A percentile compares a stretch with the other conserved stretches of the same genome.
These are phyloP conservation scores for Ophraella communa DNA, from an alignment of 2,888 invertebrate genomes.

Conservation along the genomic window DNA sequence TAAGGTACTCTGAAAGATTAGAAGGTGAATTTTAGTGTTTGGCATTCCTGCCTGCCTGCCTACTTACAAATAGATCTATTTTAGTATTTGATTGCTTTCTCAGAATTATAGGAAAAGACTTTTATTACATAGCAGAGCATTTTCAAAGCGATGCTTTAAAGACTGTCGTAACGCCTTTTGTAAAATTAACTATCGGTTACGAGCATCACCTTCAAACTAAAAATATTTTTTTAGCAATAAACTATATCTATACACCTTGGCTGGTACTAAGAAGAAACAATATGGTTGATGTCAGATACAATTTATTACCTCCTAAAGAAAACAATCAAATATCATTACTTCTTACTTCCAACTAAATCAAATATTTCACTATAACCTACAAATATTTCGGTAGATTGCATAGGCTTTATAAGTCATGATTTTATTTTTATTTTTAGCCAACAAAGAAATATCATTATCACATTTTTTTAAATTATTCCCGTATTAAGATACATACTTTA, in stretches of 20 bases:
- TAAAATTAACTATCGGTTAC: background rate
- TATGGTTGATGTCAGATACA: too few species aligned
- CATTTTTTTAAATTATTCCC: too few species aligned
- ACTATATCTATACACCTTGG: background rate
- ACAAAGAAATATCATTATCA: too few species aligned
- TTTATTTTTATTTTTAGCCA: too few species aligned
- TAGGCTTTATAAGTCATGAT: too few species aligned
- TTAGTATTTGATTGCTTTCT: constrained; percentile 35
- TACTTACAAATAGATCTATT: constrained; percentile 42
- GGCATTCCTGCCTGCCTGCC: constrained; percentile 34
- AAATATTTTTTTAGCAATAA: background rate
- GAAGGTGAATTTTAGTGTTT: constrained; percentile 36
- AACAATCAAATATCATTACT: too few species aligned
- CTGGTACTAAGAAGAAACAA: too few species aligned
- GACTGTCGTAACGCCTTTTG: background rate
- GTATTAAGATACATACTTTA: too few species aligned
- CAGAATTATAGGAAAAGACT: constrained; percentile 15
- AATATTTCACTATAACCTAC: too few species aligned
- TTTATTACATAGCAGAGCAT: constrained; percentile 13
- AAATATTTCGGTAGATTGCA: too few species aligned
- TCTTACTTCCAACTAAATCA: too few species aligned
- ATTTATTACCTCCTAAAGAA: too few species aligned
- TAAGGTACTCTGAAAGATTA: constrained; percentile 37
- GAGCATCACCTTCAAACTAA: background rate
- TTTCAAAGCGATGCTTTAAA: constrained; percentile 19